Base-by-base conservation (phyloP, 2,113 vertebrate species). In the Oreochromis aureus region DNA sequence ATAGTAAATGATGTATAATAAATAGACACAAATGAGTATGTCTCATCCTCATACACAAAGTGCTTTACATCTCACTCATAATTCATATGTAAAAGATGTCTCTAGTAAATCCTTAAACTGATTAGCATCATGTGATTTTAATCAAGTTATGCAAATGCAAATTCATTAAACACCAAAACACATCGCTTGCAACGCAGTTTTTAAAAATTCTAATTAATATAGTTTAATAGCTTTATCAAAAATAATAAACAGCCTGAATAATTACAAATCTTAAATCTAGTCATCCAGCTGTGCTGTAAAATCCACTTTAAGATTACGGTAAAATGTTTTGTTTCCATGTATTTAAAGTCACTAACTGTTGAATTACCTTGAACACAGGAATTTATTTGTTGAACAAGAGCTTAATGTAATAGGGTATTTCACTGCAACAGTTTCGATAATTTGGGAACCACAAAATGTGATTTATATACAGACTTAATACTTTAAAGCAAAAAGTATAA, bases 371-470 rank as follows among this genome's bases (percentile, higher is more conserved):
- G 15, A 48, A 30, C 41, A 48, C 44, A n/a, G 44, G 24, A 48
- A 46, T 11, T 19, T 12, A 30, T 79, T 4, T n/a, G 39, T 80
- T 46, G 56, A 66, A 30, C 5, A 10, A 24, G 15, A 27, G 27
- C 46, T 39, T 34, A 58, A 12, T 34, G 2, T 5, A 32, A 30
- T 10, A 18, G 12, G 2, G 19, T 4, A 10, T 34, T 90, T 87
- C 34, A 51, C 3, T 3, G 54, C 41, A 76, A 88, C 87, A 89
- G 55, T 63, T 94, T 92, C 88, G 59, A 58, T 55, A 86, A 61
- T 2, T 51, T 32, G 10, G 3, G 13, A 3, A 54, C 79, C 32
- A 3, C 11, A 10, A 6, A 82, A 13, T 44, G 32, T n/a, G 6
- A n/a, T 80, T 54, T 11, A 7, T 6, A n/a, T 30, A n/a, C 2